Base-by-base conservation (phyloP, 2,113 vertebrate genomes). In the Phrynosoma blainvillii region DNA sequence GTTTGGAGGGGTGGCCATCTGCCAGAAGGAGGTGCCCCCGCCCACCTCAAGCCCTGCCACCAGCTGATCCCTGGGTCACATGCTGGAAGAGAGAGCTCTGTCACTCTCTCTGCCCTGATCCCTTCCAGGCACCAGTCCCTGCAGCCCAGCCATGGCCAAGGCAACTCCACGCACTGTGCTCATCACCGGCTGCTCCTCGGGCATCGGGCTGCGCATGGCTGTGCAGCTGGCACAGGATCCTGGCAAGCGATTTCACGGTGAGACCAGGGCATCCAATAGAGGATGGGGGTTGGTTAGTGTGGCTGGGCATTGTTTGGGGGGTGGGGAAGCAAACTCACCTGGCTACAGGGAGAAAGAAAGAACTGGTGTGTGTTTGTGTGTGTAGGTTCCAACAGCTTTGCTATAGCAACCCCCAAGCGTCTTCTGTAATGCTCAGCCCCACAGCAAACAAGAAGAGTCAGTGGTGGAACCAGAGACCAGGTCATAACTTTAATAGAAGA, bases 171-270 rank as follows among this genome's bases (percentile, higher is more conserved):
- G 91, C 82, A 97, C 91, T 0, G 97, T 98, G 68, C 92, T 98
- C 11, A 89, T 98, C 91, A 97, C 97, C 0, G 97, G 98, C 77
- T 98, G 98, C 84, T 98, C 98, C 30, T 98, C 97, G 0, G 97
- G 97, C 54, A 98, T 98, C 6, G 97, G 98, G 74, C 93, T 98
- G 54, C 96, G 96, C 75, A 91, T 98, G 1, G 98, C 98, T 0
- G 93, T 96, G 42, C 93, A 95, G 54, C 93, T 98, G 90, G 98
- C 98, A 18, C 97, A 91, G 13, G 97, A 98, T 92, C 95, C 96
- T 47, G 88, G 90, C 23, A 93, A 87, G 79, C 95, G 97, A 18
- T 98, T 97, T 93, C 95, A 96, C 88, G 98, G 98, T 98, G 87
- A 97, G 94, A 1, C 36, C 18, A 25, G 27, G 0, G 73, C 23